These are phyloP conservation scores for Eurytoma adleriae DNA, from an alignment of 2,888 invertebrate species.

Conservation along the genomic window DNA sequence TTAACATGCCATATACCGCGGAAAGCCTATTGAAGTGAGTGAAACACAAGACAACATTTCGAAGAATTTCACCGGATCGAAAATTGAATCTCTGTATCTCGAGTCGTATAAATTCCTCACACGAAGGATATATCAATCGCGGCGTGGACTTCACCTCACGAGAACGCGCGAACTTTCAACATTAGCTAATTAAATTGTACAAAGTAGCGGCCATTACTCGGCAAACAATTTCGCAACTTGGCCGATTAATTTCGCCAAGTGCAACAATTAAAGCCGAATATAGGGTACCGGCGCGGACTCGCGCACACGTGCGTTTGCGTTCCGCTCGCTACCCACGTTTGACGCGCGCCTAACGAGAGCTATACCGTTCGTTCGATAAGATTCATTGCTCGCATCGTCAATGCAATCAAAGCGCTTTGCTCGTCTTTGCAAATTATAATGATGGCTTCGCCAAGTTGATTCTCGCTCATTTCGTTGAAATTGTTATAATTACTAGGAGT, in stretches of 20 bases:
- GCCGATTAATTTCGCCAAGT: conserved; percentile 25
- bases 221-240: conserved; percentile 31
- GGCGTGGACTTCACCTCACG: background rate
- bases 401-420: background rate
- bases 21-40: no score
- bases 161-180: conserved; percentile 29
- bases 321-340: background rate
- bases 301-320: background rate
- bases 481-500: no score
- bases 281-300: background rate
- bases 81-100: background rate
- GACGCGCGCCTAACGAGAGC: background rate
- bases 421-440: no score
- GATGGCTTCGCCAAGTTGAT: no score
- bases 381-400: background rate
- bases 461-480: no score
- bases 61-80: no score
- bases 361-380: background rate
- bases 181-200: conserved; percentile 43
- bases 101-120: conserved; percentile 1
- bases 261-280: conserved; percentile 29
- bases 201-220: conserved; percentile 22
- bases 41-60: no score
- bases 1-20: no score
- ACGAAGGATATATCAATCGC: conserved; percentile 3